Conservation (phyloP, 1,140 invertebrate genomes). For the Matsumurasca onukii region DNA sequence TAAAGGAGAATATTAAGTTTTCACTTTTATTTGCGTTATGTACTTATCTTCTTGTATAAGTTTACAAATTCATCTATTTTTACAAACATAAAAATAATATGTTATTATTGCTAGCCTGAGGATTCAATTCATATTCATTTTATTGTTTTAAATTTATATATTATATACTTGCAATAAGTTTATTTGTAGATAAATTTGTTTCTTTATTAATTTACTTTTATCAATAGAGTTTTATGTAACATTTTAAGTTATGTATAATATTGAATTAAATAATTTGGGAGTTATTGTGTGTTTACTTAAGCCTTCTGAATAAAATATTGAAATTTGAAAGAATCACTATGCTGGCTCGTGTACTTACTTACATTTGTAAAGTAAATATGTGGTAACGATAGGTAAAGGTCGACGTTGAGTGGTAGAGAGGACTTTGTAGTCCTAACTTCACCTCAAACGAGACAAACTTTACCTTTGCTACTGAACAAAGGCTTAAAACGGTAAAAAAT, state of each 20-base stretch:
- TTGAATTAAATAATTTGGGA: conserved; percentile 30
- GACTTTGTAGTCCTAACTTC: no score
- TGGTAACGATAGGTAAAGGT: no score
- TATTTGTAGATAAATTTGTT: conserved; percentile 30
- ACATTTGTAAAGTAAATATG: no score
- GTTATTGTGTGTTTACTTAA: conserved; percentile 3
- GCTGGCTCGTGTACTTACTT: no score
- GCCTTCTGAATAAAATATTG: no score
- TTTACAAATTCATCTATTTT: not conserved
- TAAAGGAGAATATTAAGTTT: not conserved
- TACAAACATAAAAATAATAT: no score
- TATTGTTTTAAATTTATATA: not conserved
- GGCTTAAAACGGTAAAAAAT: no score
- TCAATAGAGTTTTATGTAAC: conserved; percentile 32
- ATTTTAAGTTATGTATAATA: conserved; percentile 32
- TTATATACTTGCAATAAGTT: conserved; percentile 1
- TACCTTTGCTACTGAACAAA: no score
- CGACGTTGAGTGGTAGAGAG: no score
- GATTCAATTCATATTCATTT: conserved; percentile 1
- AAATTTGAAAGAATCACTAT: no score
- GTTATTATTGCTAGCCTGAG: not conserved
- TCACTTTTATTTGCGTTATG: conserved; percentile 8
- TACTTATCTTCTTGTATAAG: conserved; percentile 28
- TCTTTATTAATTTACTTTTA: conserved; percentile 31
- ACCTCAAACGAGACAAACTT: no score